These are phyloP conservation scores for Plecturocebus donacophilus DNA, from an alignment of 2,113 vertebrate species.

Conservation along the genomic window DNA sequence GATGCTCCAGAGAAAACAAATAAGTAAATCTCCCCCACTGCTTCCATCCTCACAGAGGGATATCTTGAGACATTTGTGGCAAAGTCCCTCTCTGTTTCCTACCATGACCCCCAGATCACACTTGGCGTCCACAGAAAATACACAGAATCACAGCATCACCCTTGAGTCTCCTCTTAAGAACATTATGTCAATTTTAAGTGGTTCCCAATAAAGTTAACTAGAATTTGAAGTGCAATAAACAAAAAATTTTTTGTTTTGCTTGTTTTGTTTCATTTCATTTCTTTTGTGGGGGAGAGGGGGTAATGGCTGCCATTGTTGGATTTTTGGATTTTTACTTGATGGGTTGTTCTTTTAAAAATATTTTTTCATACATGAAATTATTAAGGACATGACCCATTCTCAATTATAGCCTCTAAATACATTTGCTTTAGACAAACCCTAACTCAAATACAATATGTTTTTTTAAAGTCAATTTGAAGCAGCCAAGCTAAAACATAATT, in stretches of 20 bases:
- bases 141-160: background rate
- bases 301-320: background rate
- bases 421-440: constrained; percentile 43
- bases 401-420: constrained; percentile 6
- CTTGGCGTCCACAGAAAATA: background rate
- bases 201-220: background rate
- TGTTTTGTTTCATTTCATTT: background rate
- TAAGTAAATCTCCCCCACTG: background rate
- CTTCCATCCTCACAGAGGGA: background rate
- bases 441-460: background rate
- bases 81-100: background rate
- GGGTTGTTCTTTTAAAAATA: background rate
- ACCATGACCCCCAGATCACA: background rate
- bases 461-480: background rate
- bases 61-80: background rate
- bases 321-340: background rate
- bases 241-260: background rate
- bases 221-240: background rate
- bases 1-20: background rate
- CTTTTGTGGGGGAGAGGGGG: background rate
- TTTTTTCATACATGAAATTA: background rate
- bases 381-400: background rate
- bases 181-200: background rate
- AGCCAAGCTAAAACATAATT: background rate
- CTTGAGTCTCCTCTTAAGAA: background rate